Evolutionary conservation across 37 sponge, comb jelly and placozoan genomes (phyloP).

Genomic region (Chondrilla cf. caribensis): DNA sequence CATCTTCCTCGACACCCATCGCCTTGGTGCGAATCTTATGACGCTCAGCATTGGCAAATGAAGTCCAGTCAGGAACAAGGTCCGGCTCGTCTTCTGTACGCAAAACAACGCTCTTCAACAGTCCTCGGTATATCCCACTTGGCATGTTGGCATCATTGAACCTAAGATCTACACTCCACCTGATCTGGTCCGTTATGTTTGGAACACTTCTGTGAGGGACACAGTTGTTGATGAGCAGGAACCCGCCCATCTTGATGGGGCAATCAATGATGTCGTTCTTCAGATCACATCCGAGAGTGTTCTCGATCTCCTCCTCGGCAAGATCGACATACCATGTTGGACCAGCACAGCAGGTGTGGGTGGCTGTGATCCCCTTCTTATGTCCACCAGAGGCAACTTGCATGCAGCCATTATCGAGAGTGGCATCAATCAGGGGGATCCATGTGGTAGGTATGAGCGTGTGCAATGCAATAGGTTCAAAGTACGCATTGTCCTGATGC

Average conservation of each 20-base stretch:
- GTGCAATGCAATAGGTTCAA: constrained; percentile 41
- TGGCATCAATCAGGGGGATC: constrained; percentile 92
- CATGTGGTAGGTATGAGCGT: constrained; percentile 77
- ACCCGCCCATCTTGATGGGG: constrained; percentile 75
- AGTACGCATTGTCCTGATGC: constrained; percentile 93
- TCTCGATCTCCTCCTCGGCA: constrained; percentile 59
- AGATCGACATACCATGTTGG: constrained; percentile 85
- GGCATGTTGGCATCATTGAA: constrained; percentile 70
- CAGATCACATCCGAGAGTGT: constrained; percentile 54
- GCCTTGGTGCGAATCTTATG: constrained; percentile 33
- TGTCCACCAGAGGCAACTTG: constrained; percentile 79
- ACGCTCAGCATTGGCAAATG: constrained; percentile 59
- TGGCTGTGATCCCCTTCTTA: constrained; percentile 59
- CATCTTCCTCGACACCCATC: constrained; percentile 32
- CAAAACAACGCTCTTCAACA: constrained; percentile 59
- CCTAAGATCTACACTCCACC: constrained; percentile 89
- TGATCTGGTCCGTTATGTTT: constrained; percentile 61
- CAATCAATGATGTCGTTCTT: constrained; percentile 71
- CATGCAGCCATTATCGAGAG: constrained; percentile 75
- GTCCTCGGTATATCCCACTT: constrained; percentile 55
- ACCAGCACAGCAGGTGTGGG: constrained; percentile 85
- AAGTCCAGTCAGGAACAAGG: constrained; percentile 57
- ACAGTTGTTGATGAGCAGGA: constrained; percentile 71
- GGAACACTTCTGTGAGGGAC: constrained; percentile 81
- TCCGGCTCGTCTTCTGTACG: constrained; percentile 49